These are phyloP conservation scores for Venturia canescens DNA, from an alignment of 1,140 invertebrate genomes.

Conservation along the genomic window DNA sequence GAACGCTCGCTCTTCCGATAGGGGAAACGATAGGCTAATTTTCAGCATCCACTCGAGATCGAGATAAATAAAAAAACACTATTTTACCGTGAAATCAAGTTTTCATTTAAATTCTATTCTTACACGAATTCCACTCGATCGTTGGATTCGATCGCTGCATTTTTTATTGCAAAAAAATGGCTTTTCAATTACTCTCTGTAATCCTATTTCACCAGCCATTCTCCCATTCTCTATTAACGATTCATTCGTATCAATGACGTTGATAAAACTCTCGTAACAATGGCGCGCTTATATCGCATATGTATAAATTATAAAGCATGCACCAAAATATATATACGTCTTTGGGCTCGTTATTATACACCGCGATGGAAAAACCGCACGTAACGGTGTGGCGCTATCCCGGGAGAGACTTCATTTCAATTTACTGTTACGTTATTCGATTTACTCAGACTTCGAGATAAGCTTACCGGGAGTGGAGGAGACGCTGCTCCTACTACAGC, in stretches of 20 bases:
- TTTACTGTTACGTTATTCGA: conserved; percentile 44
- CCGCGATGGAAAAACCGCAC: conserved; percentile 25
- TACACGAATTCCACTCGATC: too few relatives aligned
- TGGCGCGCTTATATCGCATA: too few relatives aligned
- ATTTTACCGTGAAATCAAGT: neutral
- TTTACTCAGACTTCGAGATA: conserved; percentile 14
- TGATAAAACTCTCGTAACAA: too few relatives aligned
- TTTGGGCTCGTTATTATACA: neutral
- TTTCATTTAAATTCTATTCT: too few relatives aligned
- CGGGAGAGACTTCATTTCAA: conserved; percentile 30
- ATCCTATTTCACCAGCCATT: too few relatives aligned
- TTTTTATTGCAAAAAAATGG: too few relatives aligned
- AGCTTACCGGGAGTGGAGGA: neutral
- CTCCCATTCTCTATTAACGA: too few relatives aligned
- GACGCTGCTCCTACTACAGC: neutral
- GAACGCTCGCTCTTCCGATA: neutral
- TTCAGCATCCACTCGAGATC: conserved; percentile 15
- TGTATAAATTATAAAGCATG: neutral
- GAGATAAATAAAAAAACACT: neutral
- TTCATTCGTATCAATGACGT: too few relatives aligned
- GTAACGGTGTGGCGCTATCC: conserved; percentile 34
- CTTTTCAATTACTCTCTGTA: too few relatives aligned
- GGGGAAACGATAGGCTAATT: neutral
- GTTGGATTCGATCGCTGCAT: too few relatives aligned
- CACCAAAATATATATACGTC: neutral